Base-by-base conservation (phyloP, 2,888 invertebrate species). In the Temnothorax unifasciatus region DNA sequence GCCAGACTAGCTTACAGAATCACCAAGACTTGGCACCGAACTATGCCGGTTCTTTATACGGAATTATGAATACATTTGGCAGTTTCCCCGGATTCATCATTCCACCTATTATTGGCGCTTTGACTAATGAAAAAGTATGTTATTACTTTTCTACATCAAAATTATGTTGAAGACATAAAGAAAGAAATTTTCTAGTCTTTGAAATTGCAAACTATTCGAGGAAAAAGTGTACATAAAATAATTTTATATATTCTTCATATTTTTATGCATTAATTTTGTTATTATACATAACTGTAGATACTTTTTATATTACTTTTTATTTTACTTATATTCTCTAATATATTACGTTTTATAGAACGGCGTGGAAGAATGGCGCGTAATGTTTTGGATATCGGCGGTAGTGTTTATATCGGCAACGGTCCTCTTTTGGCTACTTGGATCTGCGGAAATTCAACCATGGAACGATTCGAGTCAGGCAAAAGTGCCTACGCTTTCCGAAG, bases 361-460 rank as follows among this genome's bases (percentile, higher is more conserved):
- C n/a, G 96, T 97, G 77, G 95, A 96, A 34, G 96, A 97, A 93
- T 98, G 97, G 97, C 96, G 97, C 73, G 96, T 96, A 44, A 96
- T 97, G 74, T 97, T 97, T 92, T 95, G 97, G 90, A 97, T 97
- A 47, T 97, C 97, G 0, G 97, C 97, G 0, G 95, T 95, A 0
- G 96, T 97, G 0, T 98, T 97, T 92, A 96, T 96, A 21, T 96
- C 96, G 2, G 96, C 97, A 0, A 97, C 97, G 0, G 69, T 97
- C 3, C 95, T 97, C 83, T 98, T 97, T 94, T 96, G 96, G 92
- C 82, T 97, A 2, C 97, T 97, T 86, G 97, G 97, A 8, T 96
- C 97, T 0, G 97, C 96, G 0, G 96, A 96, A 79, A 96, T 97
- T 21, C 97, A 97, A 92, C 94, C 96, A 2, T 97, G 97, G 97